A percentile compares a stretch with the other conserved stretches of the same genome.
phyloP scores from a whole-genome alignment of 2,797 vertebrate genomes.

The Trachurus trachurus region DNA sequence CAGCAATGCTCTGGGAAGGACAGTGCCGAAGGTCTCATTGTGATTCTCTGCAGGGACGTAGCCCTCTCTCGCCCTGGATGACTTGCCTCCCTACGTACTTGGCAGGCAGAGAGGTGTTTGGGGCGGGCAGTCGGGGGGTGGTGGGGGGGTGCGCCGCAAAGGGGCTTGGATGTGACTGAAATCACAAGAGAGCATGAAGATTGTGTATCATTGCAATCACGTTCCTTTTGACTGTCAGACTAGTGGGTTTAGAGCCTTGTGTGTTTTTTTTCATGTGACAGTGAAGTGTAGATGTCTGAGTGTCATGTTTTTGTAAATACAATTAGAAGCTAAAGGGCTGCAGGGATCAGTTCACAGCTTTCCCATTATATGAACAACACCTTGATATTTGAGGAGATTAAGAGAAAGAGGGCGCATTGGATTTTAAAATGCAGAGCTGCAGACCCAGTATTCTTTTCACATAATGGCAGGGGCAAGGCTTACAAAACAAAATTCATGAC shows the following conservation, averaged over 20 bases:
- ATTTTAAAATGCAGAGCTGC: constrained; percentile 55
- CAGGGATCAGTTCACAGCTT: constrained; percentile 49
- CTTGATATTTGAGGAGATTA: constrained; percentile 63
- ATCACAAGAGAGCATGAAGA: constrained; percentile 80
- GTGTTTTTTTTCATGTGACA: constrained; percentile 47
- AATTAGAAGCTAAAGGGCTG: constrained; percentile 51
- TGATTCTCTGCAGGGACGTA: constrained; percentile 82
- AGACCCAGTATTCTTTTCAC: neutral
- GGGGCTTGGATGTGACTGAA: constrained; percentile 84
- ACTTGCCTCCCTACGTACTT: constrained; percentile 82
- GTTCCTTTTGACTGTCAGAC: constrained; percentile 62
- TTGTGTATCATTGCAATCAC: constrained; percentile 78
- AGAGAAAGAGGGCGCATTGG: neutral
- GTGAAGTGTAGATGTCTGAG: constrained; percentile 39
- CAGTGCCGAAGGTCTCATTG: constrained; percentile 78
- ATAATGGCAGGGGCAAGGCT: constrained; percentile 37
- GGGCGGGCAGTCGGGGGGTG: constrained; percentile 51
- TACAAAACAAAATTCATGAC: constrained; percentile 38
- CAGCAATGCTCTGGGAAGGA: constrained; percentile 63
- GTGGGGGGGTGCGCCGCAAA: constrained; percentile 63
- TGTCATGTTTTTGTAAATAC: constrained; percentile 58
- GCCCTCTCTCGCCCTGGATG: constrained; percentile 76
- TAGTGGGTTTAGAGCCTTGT: constrained; percentile 45
- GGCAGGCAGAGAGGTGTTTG: constrained; percentile 80
- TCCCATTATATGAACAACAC: constrained; percentile 43